A percentile compares a stretch with the other conserved stretches of the same genome.
These are phyloP conservation scores for Drosophila seguyi DNA, from an alignment of 1,140 invertebrate genomes.

Conservation along the genomic window DNA sequence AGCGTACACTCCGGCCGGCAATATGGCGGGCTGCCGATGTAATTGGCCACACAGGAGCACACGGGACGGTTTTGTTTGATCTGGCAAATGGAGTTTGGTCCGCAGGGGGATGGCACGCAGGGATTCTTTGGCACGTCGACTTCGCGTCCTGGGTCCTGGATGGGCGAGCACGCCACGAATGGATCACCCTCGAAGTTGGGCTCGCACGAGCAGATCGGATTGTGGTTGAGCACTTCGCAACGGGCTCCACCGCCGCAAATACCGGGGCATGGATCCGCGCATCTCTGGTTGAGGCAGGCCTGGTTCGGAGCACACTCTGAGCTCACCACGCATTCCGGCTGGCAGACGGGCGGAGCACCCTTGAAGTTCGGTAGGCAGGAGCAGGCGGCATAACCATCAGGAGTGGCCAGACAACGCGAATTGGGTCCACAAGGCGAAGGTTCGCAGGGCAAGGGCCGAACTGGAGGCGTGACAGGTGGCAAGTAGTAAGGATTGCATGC, in stretches of 20 bases:
- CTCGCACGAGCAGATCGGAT: slow-evolving; percentile 92
- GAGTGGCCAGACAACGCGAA: slow-evolving; percentile 90
- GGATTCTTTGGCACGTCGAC: slow-evolving; percentile 87
- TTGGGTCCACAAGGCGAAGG: slow-evolving; percentile 93
- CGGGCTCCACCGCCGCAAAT: slow-evolving; percentile 91
- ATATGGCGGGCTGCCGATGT: slow-evolving; percentile 90
- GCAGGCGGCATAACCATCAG: slow-evolving; percentile 90
- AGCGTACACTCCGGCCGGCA: slow-evolving; percentile 91
- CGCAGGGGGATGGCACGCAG: slow-evolving; percentile 93
- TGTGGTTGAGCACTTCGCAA: slow-evolving; percentile 92
- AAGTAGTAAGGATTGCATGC: slow-evolving; percentile 87
- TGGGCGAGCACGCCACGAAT: slow-evolving; percentile 89
- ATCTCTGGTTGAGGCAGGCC: slow-evolving; percentile 92
- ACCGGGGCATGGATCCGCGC: slow-evolving; percentile 91
- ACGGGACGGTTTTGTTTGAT: slow-evolving; percentile 91
- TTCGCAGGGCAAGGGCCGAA: slow-evolving; percentile 87
- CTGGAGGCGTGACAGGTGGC: slow-evolving; percentile 66
- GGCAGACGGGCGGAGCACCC: slow-evolving; percentile 92
- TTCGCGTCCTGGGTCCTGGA: slow-evolving; percentile 85
- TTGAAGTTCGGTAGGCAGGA: slow-evolving; percentile 92
- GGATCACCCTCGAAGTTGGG: slow-evolving; percentile 92
- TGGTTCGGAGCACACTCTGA: slow-evolving; percentile 91
- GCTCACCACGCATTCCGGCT: slow-evolving; percentile 92
- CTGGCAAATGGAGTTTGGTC: slow-evolving; percentile 93
- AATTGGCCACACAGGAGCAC: slow-evolving; percentile 91